These are phyloP conservation scores for Atractosteus spatula DNA, from an alignment of 2,113 vertebrate genomes.

Conservation along the genomic window DNA sequence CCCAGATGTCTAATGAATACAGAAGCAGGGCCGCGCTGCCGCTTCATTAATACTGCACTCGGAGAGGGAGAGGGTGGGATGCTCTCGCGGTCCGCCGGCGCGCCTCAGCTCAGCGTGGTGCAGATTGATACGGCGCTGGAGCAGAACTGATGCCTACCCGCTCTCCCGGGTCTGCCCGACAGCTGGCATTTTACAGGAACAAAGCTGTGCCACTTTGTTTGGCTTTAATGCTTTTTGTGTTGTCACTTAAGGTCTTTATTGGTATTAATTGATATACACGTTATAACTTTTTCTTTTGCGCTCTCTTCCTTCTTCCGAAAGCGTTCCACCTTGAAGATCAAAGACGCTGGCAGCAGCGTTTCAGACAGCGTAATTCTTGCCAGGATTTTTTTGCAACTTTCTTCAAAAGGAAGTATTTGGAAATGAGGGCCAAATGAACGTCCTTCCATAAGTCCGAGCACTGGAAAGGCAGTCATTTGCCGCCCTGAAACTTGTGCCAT, in stretches of 20 bases:
- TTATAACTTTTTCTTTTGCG: conserved; percentile 28
- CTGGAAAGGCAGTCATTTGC: too few relatives aligned
- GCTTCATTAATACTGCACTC: conserved; percentile 74
- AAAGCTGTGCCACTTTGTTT: conserved; percentile 56
- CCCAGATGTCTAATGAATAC: conserved; percentile 78
- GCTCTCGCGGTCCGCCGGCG: conserved; percentile 36
- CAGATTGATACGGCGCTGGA: conserved; percentile 38
- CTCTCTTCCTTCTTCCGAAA: conserved; percentile 2
- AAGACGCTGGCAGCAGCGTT: neutral
- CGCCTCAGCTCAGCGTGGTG: conserved; percentile 43
- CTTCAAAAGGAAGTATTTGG: neutral
- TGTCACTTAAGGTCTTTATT: conserved; percentile 69
- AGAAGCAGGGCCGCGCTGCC: conserved; percentile 64
- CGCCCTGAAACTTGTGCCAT: too few relatives aligned
- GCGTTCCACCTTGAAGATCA: neutral
- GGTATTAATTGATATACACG: conserved; percentile 66
- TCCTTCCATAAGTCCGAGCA: too few relatives aligned
- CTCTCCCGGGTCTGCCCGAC: conserved; percentile 53
- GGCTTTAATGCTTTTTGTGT: conserved; percentile 55
- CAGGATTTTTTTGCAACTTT: neutral
- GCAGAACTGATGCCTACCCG: conserved; percentile 49
- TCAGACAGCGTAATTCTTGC: neutral
- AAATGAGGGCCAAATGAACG: too few relatives aligned
- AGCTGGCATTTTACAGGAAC: conserved; percentile 66
- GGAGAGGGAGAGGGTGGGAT: conserved; percentile 52